Percentiles rank a stretch among this genome's conserved stretches.
Conservation (phyloP, 2,797 vertebrate genomes). For the Helarctos malayanus region DNA sequence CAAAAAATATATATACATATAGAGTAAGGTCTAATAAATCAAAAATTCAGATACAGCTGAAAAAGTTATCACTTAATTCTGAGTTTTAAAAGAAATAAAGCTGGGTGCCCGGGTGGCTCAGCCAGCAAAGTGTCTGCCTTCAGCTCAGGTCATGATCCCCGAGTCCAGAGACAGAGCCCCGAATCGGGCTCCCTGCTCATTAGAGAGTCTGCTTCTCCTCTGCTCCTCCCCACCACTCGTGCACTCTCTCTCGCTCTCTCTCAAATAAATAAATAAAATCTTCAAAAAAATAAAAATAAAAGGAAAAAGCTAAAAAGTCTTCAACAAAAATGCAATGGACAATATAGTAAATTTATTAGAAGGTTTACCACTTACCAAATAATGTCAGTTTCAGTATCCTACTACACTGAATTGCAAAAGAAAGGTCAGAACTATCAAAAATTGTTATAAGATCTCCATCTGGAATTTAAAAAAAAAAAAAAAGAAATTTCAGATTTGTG, state of each 20-base stretch:
- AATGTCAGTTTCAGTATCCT: slow-evolving; percentile 99
- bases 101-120: neutral
- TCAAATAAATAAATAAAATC: neutral
- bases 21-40: neutral
- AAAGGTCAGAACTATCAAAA: slow-evolving; percentile 99
- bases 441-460: slow-evolving; percentile 99
- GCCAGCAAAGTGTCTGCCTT: neutral
- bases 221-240: neutral
- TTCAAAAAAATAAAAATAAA: neutral
- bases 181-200: neutral
- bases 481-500: slow-evolving; percentile 64
- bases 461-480: slow-evolving; percentile 85
- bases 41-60: slow-evolving; percentile 33
- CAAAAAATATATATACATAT: neutral
- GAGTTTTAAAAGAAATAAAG: slow-evolving; percentile 38
- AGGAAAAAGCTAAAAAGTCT: neutral
- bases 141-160: neutral
- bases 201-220: neutral
- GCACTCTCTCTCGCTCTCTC: neutral
- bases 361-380: slow-evolving; percentile 94
- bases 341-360: neutral
- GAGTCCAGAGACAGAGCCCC: neutral
- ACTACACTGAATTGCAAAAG: slow-evolving; percentile 99
- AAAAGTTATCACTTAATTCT: slow-evolving; percentile 47
- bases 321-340: slow-evolving; percentile 66